A percentile compares a stretch with the other conserved stretches of the same genome.
phyloP scores from a whole-genome alignment of 2,888 invertebrate species.

The Julus scandinavius region DNA sequence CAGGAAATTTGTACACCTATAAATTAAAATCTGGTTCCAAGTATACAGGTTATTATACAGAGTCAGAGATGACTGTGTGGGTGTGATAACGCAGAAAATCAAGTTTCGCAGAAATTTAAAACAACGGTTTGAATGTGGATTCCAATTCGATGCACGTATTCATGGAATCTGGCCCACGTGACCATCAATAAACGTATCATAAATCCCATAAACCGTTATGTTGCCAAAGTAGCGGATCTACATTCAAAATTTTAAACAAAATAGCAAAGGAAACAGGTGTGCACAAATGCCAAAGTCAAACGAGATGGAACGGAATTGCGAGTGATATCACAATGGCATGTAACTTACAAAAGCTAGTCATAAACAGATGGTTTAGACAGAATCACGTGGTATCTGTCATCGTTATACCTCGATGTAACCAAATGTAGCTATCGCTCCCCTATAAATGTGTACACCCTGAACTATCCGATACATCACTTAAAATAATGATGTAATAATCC shows the following conservation, averaged over 20 bases:
- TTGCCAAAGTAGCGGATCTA: no score
- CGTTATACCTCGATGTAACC: neutral
- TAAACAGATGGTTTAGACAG: neutral
- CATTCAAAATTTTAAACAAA: neutral
- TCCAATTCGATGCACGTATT: neutral
- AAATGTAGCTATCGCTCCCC: no score
- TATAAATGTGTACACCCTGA: no score
- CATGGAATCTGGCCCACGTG: neutral
- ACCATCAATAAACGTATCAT: neutral
- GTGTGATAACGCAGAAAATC: neutral
- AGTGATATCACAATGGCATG: neutral
- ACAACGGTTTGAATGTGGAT: neutral
- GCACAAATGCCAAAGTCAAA: neutral
- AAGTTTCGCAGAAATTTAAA: neutral
- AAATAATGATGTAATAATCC: no score
- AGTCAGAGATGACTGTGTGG: neutral
- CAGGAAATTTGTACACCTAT: constrained; percentile 4
- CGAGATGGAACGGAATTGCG: neutral
- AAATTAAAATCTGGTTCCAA: neutral
- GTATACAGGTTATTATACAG: neutral
- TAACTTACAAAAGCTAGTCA: neutral
- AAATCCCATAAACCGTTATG: neutral
- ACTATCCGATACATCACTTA: no score
- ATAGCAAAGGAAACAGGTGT: neutral
- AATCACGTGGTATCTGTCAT: neutral